These are phyloP conservation scores for Microhierax caerulescens DNA, from an alignment of 2,797 vertebrate genomes.

Conservation along the genomic window DNA sequence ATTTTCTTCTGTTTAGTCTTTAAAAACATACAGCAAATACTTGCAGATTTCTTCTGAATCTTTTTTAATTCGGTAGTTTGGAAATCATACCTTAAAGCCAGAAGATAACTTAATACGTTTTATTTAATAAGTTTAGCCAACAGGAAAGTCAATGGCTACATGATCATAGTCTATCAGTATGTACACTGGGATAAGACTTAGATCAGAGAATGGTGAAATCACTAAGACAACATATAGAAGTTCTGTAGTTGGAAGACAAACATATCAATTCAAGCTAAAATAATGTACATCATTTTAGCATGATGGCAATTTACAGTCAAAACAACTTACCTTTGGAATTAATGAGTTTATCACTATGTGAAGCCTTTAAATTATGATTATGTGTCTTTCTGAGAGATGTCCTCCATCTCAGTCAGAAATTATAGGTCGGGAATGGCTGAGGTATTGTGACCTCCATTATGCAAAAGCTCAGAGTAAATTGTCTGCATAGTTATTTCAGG, in stretches of 20 bases:
- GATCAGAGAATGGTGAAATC: not conserved
- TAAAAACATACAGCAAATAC: not conserved
- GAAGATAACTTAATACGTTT: not conserved
- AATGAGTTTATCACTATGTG: not conserved
- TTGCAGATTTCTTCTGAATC: not conserved
- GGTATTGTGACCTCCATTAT: not conserved
- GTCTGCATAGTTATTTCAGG: not conserved
- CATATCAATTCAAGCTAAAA: not conserved
- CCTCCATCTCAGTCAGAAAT: not conserved
- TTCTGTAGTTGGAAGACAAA: not conserved
- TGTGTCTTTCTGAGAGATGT: not conserved
- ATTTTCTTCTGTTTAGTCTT: not conserved
- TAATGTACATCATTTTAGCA: not conserved
- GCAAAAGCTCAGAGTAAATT: not conserved
- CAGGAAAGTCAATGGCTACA: not conserved
- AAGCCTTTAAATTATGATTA: not conserved
- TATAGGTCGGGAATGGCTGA: not conserved
- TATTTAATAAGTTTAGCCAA: not conserved
- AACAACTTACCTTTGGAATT: not conserved
- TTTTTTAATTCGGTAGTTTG: not conserved
- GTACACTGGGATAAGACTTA: not conserved
- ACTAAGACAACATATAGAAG: not conserved
- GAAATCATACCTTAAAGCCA: not conserved
- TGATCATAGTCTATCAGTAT: not conserved
- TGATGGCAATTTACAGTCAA: not conserved